Evolutionary conservation across 2,797 vertebrate species (phyloP).

Genomic region (Cuculus canorus): DNA sequence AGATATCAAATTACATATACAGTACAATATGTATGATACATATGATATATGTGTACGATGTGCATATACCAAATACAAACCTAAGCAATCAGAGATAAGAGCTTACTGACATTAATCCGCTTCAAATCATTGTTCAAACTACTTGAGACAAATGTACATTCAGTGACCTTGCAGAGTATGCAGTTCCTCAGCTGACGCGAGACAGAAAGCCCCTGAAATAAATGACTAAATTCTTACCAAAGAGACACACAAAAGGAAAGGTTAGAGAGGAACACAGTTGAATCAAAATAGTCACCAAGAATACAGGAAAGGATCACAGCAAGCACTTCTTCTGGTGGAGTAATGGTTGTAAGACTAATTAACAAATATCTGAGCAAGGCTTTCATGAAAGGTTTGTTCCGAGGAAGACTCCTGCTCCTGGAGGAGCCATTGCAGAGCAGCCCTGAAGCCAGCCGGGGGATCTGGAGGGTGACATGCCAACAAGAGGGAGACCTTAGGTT

Average conservation of each 20-base stretch:
- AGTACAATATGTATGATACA: background rate
- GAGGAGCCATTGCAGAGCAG: background rate
- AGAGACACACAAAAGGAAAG: background rate
- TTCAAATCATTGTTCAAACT: slow-evolving; percentile 61
- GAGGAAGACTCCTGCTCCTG: background rate
- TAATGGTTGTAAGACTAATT: background rate
- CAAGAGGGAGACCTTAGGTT: background rate
- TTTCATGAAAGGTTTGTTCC: background rate
- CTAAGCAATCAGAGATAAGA: slow-evolving; percentile 55
- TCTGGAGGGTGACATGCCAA: background rate
- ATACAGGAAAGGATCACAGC: slow-evolving; percentile 5
- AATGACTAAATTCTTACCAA: slow-evolving; percentile 39
- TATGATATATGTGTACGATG: background rate
- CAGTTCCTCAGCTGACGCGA: slow-evolving; percentile 30
- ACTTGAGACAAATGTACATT: slow-evolving; percentile 60
- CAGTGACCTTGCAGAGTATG: slow-evolving; percentile 68
- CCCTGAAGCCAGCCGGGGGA: background rate
- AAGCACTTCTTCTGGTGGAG: background rate
- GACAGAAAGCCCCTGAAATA: slow-evolving; percentile 66
- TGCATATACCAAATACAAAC: background rate
- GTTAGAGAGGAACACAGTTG: background rate
- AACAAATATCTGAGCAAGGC: background rate
- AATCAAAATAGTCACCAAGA: slow-evolving; percentile 6
- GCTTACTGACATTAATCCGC: slow-evolving; percentile 48
- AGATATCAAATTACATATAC: background rate